Evolutionary conservation across 1,140 invertebrate species (phyloP).

Genomic region (Leptinotarsa texana): DNA sequence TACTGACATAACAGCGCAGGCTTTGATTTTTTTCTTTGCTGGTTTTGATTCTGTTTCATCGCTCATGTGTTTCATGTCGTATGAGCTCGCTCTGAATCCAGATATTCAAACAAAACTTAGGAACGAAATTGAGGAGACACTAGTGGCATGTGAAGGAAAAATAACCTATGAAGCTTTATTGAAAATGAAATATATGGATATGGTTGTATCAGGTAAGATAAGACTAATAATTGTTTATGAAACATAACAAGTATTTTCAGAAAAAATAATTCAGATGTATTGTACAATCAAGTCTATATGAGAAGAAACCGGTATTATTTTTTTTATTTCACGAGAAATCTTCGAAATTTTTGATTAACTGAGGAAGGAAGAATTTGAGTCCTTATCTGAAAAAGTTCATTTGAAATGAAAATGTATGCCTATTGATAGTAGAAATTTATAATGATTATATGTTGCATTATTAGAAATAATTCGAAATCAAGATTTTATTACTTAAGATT

Average conservation of each 20-base stretch:
- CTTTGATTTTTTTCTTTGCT: conserved; percentile 56
- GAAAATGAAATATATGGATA: conserved; percentile 58
- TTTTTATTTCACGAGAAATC: conserved; percentile 64
- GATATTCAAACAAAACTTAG: conserved; percentile 58
- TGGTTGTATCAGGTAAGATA: conserved; percentile 54
- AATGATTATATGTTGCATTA: no score
- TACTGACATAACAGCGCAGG: conserved; percentile 52
- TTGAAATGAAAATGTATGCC: no score
- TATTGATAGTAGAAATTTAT: no score
- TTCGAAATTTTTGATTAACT: no score
- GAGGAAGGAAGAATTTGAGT: no score
- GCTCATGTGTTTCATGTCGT: conserved; percentile 52
- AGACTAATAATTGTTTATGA: neutral
- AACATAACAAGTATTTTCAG: neutral
- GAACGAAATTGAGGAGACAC: conserved; percentile 52
- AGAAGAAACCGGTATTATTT: conserved; percentile 19
- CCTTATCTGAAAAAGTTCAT: no score
- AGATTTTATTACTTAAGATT: no score
- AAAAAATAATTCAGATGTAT: neutral
- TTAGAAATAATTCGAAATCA: no score
- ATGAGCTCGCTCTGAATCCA: conserved; percentile 61
- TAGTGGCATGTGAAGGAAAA: conserved; percentile 27
- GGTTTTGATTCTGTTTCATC: conserved; percentile 57
- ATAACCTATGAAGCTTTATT: conserved; percentile 55
- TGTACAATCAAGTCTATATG: neutral